Base-by-base conservation (phyloP, 2,888 invertebrate species). In the Ecliptopera silaceata region DNA sequence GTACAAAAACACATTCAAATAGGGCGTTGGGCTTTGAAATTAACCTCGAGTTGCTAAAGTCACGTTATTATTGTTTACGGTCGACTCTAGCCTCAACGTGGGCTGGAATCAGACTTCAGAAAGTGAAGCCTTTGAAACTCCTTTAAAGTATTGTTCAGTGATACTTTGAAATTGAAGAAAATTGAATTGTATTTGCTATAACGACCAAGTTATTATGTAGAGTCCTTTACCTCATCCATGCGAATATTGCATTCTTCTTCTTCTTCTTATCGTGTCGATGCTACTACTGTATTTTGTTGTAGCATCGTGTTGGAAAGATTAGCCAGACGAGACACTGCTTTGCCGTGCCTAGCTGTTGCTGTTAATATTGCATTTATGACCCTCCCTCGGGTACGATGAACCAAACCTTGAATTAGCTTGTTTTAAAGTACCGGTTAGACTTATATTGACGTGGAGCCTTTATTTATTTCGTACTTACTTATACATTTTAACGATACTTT, bases 1-100 rank as follows among this genome's bases (percentile, higher is more conserved):
- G 26, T 53, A 50, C 36, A 39, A 59, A 59, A 61, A 53, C 57
- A 57, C 46, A 32, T 51, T 47, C 47, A 43, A 56, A 51, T 44
- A 13, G 17, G 39, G 29, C 31, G 32, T 36, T 48, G 22, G 54
- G 44, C 48, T 59, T 52, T 52, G 11, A 52, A 56, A 55, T 56
- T 54, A 44, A 52, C 49, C 42, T 32, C 31, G 26, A 36, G 43
- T 59, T 45, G 38, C 15, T 31, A 36, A 48, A 62, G 56, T 59
- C 54, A 59, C 60, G 58, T 61, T 55, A 50, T n/a, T 31, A 47
- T 46, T 48, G 42, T 43, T 22, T 36, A 48, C 22, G 56, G 36
- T 29, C 13, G 15, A 13, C 18, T 11, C 8, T 15, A 31, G 39
- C 45, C 48, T 31, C 36, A 48, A 49, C 34, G 12, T 32, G 48